Conservation (phyloP, 2,888 invertebrate genomes). For the Griposia aprilina region DNA sequence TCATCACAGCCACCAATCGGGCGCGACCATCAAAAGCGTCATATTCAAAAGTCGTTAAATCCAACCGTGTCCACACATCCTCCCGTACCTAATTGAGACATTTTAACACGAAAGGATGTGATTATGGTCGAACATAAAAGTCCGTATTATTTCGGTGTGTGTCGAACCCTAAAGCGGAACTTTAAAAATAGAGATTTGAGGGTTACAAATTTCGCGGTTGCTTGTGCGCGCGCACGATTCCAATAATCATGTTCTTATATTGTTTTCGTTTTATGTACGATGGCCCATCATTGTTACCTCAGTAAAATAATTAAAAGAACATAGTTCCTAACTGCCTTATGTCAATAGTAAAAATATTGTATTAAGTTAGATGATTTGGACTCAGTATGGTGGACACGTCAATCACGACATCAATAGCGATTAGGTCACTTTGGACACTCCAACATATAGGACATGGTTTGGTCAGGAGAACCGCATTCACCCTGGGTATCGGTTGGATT, state of each 20-base stretch:
- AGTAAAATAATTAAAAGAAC: not conserved
- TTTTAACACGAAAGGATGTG: constrained; percentile 89
- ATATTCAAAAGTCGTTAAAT: constrained; percentile 83
- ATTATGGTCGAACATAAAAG: constrained; percentile 88
- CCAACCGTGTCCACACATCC: constrained; percentile 85
- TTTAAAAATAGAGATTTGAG: constrained; percentile 83
- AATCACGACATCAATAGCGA: too few species aligned
- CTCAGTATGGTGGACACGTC: too few species aligned
- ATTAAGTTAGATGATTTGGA: too few species aligned
- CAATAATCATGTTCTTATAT: constrained; percentile 37
- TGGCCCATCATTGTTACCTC: not conserved
- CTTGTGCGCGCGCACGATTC: constrained; percentile 69
- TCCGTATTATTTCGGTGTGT: constrained; percentile 81
- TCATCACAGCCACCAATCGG: constrained; percentile 74
- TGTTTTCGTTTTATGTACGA: not conserved
- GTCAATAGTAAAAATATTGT: too few species aligned
- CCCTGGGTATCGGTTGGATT: not conserved
- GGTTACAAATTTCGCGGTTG: constrained; percentile 70
- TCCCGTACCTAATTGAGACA: constrained; percentile 89
- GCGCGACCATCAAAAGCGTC: constrained; percentile 77
- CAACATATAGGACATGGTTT: not conserved
- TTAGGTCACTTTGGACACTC: not conserved
- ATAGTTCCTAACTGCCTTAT: not conserved
- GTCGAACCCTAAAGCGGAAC: constrained; percentile 75
- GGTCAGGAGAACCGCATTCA: too few species aligned